Conservation (phyloP, 2,113 vertebrate genomes). For the Perca fluviatilis region DNA sequence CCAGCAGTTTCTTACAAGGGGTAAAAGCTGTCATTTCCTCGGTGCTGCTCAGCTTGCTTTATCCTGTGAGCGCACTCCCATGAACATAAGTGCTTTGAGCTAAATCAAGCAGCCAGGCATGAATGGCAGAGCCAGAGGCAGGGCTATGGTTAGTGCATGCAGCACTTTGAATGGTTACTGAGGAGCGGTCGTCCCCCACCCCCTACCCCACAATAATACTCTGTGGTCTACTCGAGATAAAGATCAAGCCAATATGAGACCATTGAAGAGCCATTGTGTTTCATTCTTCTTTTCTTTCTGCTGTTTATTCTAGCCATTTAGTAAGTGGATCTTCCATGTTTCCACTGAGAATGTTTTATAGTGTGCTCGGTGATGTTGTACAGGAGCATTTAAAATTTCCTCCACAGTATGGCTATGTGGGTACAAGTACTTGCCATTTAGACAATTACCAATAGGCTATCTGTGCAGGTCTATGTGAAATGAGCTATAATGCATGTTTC, state of each 20-base stretch:
- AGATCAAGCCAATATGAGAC: constrained; percentile 35
- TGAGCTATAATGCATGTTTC: background rate
- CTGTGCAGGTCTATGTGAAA: background rate
- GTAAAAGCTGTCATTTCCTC: constrained; percentile 60
- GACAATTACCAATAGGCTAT: background rate
- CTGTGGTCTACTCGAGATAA: constrained; percentile 22
- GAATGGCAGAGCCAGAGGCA: constrained; percentile 38
- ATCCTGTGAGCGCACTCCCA: constrained; percentile 37
- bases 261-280: constrained; percentile 9
- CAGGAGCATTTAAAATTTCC: constrained; percentile 5
- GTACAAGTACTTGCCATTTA: background rate
- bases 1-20: constrained; percentile 40
- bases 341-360: constrained; percentile 11
- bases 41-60: constrained; percentile 41
- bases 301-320: constrained; percentile 7
- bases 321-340: constrained; percentile 30
- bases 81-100: constrained; percentile 59
- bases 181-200: background rate
- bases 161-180: constrained; percentile 31
- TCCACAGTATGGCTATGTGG: background rate
- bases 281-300: constrained; percentile 7
- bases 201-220: background rate
- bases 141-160: constrained; percentile 12
- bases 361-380: background rate
- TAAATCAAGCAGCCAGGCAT: constrained; percentile 61